A percentile compares a stretch with the other conserved stretches of the same genome.
Conservation (phyloP, 64 coral and sea anemone species). For the Acropora tenuis region DNA sequence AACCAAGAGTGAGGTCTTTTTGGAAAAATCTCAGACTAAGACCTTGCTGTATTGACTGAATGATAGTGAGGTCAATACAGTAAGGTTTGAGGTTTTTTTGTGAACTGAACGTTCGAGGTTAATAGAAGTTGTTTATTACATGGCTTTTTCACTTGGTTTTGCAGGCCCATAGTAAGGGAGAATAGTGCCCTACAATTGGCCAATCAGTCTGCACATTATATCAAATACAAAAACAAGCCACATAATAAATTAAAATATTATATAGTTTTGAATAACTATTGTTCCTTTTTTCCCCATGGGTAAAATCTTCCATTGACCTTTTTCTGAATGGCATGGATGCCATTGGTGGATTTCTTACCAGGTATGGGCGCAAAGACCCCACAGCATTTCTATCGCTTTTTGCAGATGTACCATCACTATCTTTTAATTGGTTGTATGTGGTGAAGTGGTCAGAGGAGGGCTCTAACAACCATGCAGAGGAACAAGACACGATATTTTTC, state of each 20-base stretch:
- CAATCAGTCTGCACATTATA: background rate
- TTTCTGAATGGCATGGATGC: constrained; percentile 52
- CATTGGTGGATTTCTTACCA: constrained; percentile 28
- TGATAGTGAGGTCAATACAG: background rate
- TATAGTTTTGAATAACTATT: background rate
- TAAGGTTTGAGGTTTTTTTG: background rate
- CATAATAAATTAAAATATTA: background rate
- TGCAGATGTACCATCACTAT: constrained; percentile 10
- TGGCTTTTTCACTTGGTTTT: background rate
- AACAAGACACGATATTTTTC: constrained; percentile 41
- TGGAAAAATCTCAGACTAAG: background rate
- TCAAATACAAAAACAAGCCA: background rate
- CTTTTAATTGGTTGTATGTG: constrained; percentile 38
- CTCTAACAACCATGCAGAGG: constrained; percentile 32
- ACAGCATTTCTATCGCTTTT: constrained; percentile 50
- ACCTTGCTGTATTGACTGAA: background rate
- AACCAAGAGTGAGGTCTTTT: background rate
- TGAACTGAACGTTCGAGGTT: background rate
- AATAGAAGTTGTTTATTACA: background rate
- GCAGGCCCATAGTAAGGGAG: background rate
- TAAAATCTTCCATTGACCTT: constrained; percentile 33
- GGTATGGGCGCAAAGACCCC: constrained; percentile 28
- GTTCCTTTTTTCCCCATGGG: constrained; percentile 26
- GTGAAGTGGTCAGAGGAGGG: constrained; percentile 51
- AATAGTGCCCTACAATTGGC: background rate